A percentile compares a stretch with the other conserved stretches of the same genome.
These are phyloP conservation scores for Nebria salina DNA, from an alignment of 2,888 invertebrate genomes.

Conservation along the genomic window DNA sequence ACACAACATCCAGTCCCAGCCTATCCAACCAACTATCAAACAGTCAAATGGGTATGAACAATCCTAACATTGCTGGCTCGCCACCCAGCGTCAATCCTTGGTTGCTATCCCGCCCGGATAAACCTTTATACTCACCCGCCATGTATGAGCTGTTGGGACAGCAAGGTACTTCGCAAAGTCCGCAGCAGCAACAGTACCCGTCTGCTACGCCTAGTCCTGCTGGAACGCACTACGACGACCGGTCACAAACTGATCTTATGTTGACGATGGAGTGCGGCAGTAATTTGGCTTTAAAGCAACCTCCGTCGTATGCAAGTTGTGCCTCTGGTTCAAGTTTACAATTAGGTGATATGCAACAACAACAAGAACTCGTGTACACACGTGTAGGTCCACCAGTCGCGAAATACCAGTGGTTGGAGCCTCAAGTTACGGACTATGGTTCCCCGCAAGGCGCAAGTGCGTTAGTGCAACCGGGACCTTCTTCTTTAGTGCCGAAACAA, in stretches of 20 bases:
- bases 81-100: constrained; percentile 74
- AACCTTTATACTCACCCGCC: constrained; percentile 69
- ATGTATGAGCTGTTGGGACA: constrained; percentile 74
- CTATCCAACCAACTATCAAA: constrained; percentile 61
- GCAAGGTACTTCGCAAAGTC: constrained; percentile 64
- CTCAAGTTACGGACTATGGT: constrained; percentile 65
- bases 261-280: constrained; percentile 70
- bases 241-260: constrained; percentile 70
- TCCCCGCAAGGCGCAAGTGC: constrained; percentile 63
- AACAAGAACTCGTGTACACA: constrained; percentile 67
- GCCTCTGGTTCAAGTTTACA: constrained; percentile 58
- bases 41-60: constrained; percentile 60
- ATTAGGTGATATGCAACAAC: constrained; percentile 68
- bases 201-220: constrained; percentile 65
- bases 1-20: constrained; percentile 74
- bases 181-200: constrained; percentile 65
- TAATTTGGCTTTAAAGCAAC: constrained; percentile 69
- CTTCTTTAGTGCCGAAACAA: constrained; percentile 77
- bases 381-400: constrained; percentile 64
- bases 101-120: constrained; percentile 76
- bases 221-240: constrained; percentile 74
- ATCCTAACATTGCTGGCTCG: constrained; percentile 64
- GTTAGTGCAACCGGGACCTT: constrained; percentile 68
- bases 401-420: constrained; percentile 76
- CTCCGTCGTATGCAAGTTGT: constrained; percentile 71